Base-by-base conservation (phyloP, 2,797 vertebrate species). In the Gymnopithys bicolor region DNA sequence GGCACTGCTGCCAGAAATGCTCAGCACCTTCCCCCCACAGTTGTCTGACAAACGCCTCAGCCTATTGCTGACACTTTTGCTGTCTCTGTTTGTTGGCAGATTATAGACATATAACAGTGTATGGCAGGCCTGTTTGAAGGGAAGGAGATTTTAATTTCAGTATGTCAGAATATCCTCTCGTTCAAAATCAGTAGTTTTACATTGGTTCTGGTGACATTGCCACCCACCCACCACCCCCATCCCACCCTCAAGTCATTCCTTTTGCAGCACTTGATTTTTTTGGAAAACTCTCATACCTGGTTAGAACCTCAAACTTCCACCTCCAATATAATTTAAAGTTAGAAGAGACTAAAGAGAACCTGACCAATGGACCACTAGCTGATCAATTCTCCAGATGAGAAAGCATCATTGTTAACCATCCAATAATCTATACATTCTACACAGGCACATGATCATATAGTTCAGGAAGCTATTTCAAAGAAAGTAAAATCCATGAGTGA, bases 31-130 rank as follows among this genome's bases (percentile, higher is more conserved):
- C 85, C 99, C 99, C 4, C 99, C 99, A 66, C 99, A 99, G 98
- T 99, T 99, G 97, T 99, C 99, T 37, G 99, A 99, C 95, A 99
- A 98, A 91, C 99, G 99, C 73, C 99, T 98, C 60, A 99, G 99
- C 94, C 99, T 98, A 91, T 99, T 98, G 96, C 98, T 98, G 97
- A 99, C 97, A 84, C 98, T 99, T 98, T 99, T 99, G 96, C 98
- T 97, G 90, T 99, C 99, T 96, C 98, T 98, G 98, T 99, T 99
- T 91, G 98, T 97, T 96, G 99, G 99, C 89, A 99, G 98, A 97
- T 99, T 99, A 98, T 99, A 99, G 95, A 99, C 99, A 98, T 99
- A 99, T 87, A 99, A 98, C 83, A 99, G 98, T 22, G 98, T 99
- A 96, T 99, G 99, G 98, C 99, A 99, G 93, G 98, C 98, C 99